These are phyloP conservation scores for Ochlodes sylvanus DNA, from an alignment of 2,888 invertebrate genomes.

Conservation along the genomic window DNA sequence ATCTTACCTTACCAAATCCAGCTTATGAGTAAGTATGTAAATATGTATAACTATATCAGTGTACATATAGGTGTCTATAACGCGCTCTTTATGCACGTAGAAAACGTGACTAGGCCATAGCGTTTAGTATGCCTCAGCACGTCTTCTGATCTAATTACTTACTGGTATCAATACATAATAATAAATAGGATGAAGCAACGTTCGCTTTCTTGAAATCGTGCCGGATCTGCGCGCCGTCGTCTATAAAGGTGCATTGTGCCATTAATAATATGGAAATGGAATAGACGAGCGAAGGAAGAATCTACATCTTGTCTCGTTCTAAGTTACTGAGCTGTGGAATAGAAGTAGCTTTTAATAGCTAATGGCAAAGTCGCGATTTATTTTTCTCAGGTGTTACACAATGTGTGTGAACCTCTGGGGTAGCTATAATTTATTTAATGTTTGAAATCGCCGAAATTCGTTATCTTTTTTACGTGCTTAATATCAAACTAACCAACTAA, in stretches of 20 bases:
- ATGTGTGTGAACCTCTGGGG: too few relatives aligned
- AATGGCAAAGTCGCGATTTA: too few relatives aligned
- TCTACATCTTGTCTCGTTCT: neutral
- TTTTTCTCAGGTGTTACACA: too few relatives aligned
- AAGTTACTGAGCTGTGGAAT: neutral
- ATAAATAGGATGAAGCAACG: neutral
- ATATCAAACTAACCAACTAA: too few relatives aligned
- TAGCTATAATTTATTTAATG: too few relatives aligned
- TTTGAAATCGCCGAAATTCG: too few relatives aligned
- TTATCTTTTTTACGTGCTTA: too few relatives aligned
- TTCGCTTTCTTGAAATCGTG: neutral
- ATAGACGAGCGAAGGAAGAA: neutral
- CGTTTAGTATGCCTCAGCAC: neutral
- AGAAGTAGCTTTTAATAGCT: too few relatives aligned
- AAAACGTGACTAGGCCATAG: neutral
- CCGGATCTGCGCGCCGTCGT: slow-evolving; percentile 2
- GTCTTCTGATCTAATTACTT: neutral
- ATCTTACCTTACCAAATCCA: too few relatives aligned
- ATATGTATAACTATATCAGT: too few relatives aligned
- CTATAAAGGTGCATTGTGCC: neutral
- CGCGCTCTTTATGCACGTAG: neutral
- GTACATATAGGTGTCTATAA: too few relatives aligned
- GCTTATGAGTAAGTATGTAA: too few relatives aligned
- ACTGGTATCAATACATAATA: neutral
- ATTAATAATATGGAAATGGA: neutral